Conservation (phyloP, 2,888 invertebrate species). For the Rhingia rostrata region DNA sequence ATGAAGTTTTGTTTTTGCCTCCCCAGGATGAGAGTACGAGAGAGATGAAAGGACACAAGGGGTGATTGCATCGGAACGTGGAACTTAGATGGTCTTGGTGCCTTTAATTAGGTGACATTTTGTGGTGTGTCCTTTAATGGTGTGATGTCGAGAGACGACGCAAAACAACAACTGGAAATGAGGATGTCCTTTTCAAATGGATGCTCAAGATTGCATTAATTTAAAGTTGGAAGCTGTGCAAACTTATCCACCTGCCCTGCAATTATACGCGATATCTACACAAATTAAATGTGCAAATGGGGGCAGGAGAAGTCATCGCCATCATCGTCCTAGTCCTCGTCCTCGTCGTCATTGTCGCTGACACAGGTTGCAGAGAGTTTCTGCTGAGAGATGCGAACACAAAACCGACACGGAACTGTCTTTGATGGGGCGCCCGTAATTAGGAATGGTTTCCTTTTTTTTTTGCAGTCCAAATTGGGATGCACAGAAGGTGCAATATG, state of each 20-base stretch:
- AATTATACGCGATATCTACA: constrained; percentile 58
- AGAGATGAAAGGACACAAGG: constrained; percentile 5
- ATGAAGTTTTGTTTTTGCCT: not conserved
- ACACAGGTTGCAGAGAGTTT: too few species aligned
- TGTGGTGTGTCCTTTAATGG: constrained; percentile 62
- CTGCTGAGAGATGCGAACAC: constrained; percentile 8
- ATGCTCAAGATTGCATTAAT: constrained; percentile 67
- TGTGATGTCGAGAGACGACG: constrained; percentile 22
- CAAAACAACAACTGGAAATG: not conserved
- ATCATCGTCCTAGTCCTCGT: too few species aligned
- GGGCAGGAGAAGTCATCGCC: not conserved
- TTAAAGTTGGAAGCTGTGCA: constrained; percentile 47
- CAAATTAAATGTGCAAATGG: constrained; percentile 67
- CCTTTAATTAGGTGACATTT: constrained; percentile 64
- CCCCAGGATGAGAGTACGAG: not conserved
- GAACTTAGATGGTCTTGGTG: constrained; percentile 3
- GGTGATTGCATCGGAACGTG: not conserved
- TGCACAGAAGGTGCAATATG: constrained; percentile 41
- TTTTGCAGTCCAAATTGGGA: constrained; percentile 47
- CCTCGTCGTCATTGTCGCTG: too few species aligned
- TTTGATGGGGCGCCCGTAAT: constrained; percentile 62
- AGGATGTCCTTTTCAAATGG: constrained; percentile 55
- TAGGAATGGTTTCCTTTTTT: constrained; percentile 41
- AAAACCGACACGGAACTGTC: constrained; percentile 49
- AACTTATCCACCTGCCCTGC: constrained; percentile 51